phyloP scores from a whole-genome alignment of 1,140 invertebrate genomes.

The Solenopsis invicta region DNA sequence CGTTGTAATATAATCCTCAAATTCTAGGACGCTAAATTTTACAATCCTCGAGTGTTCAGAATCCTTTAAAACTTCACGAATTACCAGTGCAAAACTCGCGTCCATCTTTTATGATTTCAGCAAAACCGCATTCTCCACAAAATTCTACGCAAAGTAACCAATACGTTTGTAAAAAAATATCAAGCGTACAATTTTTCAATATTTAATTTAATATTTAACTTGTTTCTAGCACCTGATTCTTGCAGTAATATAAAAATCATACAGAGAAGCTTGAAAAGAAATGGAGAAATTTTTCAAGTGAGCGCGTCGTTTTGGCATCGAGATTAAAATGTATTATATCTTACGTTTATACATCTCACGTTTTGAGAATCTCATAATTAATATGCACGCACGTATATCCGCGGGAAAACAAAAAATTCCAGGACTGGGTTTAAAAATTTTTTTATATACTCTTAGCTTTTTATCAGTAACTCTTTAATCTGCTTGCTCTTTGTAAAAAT shows the following conservation, averaged over 20 bases:
- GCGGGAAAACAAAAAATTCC: not conserved
- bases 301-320: slow-evolving; percentile 36
- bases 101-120: not conserved
- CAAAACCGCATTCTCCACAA: not conserved
- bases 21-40: slow-evolving; percentile 1
- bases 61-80: not conserved
- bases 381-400: slow-evolving; percentile 10
- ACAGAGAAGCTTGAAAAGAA: slow-evolving; percentile 8
- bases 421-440: slow-evolving; percentile 30
- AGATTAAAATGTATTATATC: slow-evolving; percentile 54
- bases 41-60: not conserved
- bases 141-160: not conserved
- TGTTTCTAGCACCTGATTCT: not conserved
- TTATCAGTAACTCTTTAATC: not conserved
- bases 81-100: not conserved
- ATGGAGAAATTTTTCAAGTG: slow-evolving; percentile 16
- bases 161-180: not conserved
- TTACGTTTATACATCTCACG: not conserved
- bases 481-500: slow-evolving; percentile 6
- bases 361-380: slow-evolving; percentile 53
- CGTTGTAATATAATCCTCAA: not conserved
- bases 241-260: not conserved
- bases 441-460: not conserved
- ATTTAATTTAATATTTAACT: not conserved
- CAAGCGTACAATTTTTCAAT: slow-evolving; percentile 11